Evolutionary conservation across 1,140 invertebrate genomes (phyloP).

Genomic region (Eurosta solidaginis): DNA sequence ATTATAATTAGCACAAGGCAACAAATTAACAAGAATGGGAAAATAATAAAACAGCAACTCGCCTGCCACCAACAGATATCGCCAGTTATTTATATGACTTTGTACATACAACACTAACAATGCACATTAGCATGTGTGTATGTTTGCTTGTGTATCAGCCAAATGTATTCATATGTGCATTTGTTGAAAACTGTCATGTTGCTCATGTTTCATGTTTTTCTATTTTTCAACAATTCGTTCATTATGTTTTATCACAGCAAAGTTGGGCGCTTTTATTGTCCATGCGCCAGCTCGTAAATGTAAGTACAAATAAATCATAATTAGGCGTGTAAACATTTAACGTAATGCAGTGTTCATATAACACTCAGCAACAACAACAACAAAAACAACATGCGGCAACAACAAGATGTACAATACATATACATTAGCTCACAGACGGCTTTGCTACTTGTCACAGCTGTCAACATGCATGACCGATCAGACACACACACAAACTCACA

Average conservation of each 20-base stretch:
- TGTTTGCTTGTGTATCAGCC: background rate
- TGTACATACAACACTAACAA: too few relatives aligned
- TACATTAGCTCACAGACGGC: background rate
- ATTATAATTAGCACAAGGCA: background rate
- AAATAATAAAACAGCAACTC: background rate
- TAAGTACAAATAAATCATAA: slow-evolving; percentile 21
- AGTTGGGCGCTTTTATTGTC: background rate
- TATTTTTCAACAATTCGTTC: background rate
- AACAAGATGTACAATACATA: background rate
- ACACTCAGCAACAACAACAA: background rate
- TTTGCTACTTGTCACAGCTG: slow-evolving; percentile 21
- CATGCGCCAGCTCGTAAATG: background rate
- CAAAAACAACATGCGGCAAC: background rate
- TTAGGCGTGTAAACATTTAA: slow-evolving; percentile 17
- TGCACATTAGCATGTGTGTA: too few relatives aligned
- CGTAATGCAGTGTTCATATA: background rate
- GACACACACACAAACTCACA: background rate
- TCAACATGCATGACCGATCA: background rate
- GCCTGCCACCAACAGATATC: background rate
- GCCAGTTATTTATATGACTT: too few relatives aligned
- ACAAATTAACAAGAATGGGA: background rate
- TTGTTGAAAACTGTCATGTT: slow-evolving; percentile 8
- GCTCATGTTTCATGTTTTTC: background rate
- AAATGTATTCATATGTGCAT: background rate
- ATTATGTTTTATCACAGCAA: background rate